Base-by-base conservation (phyloP, 2,888 invertebrate species). In the Dilophus febrilis region DNA sequence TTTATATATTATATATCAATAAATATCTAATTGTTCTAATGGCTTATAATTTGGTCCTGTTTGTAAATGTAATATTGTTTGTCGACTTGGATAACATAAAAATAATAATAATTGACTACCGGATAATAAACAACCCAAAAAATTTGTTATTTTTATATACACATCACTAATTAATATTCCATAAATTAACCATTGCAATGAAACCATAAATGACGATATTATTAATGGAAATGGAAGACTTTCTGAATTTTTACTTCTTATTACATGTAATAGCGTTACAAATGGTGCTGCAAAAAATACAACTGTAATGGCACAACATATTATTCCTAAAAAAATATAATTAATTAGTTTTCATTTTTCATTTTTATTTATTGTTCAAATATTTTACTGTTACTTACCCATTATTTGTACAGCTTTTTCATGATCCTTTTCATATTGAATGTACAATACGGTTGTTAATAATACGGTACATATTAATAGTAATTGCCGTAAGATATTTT, bases 171-270 rank as follows among this genome's bases (percentile, higher is more conserved):
- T 69, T 35, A 90, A 63, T 38, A 73, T 57, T 26, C 92, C 92
- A 64, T 92, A 94, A 2, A 78, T 56, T 46, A 78, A 73, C 92
- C 94, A 94, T 49, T 86, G 74, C 18, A 74, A 60, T 8, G 83
- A 81, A 6, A 87, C 84, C 38, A 86, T 61, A 56, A 90, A 81
- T 29, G 84, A 82, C 55, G 82, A 76, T 32, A 82, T 60, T 56
- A 91, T 90, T 53, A 92, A 69, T 4, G 86, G 83, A 56, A 88
- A 83, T 22, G 92, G 91, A 50, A 94, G 67, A 56, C 79, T 82
- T 51, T 88, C 87, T 0, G 87, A 78, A 56, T 73, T 85, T 58
- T 77, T 81, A 6, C 77, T 72, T 57, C 67, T 72, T 40, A 91
- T 66, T 4, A 94, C 90, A 64, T 88, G 77, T 28, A 82, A 65